Evolutionary conservation across 2,797 vertebrate species (phyloP), one percentile per base, ranked within the genome.

Genomic region (Morus bassanus): DNA sequence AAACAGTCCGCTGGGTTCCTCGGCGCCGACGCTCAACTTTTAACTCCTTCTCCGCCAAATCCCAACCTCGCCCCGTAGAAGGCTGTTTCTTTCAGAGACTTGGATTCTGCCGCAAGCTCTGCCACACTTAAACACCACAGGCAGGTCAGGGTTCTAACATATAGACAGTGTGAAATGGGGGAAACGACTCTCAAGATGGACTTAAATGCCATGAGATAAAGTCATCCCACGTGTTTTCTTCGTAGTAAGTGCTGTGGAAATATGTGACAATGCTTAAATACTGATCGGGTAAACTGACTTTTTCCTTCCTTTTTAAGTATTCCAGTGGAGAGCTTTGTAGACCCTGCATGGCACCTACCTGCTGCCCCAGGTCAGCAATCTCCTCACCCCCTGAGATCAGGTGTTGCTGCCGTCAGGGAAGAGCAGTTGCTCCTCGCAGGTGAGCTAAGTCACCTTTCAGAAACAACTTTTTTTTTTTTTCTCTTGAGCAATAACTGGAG

Each of bases 31-130:
- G 10, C 50, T 68, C 28, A 1, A 5, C 2, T 11, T 65, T 95
- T 97, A 96, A 93, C 95, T 27, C 81, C 4, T 83, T 80, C 11
- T 48, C 45, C 57, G 92, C 87, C 85, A 23, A 48, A 12, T 15
- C 24, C 37, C 15, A 7, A 1, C 24, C 5, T 13, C 3, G 0
- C 1, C 0, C 3, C 9, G 7, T 3, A 11, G 4, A 5, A 28
- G 9, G 11, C 10, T 37, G 3, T 22, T 69, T 43, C 14, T 43
- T 16, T 11, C 37, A 14, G 30, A 21, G 7, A 2, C 3, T 10
- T 18, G 4, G 33, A 4, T 27, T 21, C 14, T 35, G 10, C 31
- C 22, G 4, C 5, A 7, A 23, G 12, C 5, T 45, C 30, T 59
- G 51, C 10, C 23, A 23, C 11, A 0, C 60, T 33, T 43, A 9